Evolutionary conservation across 2,797 vertebrate genomes (phyloP).

Genomic region (Pelodytes ibericus): DNA sequence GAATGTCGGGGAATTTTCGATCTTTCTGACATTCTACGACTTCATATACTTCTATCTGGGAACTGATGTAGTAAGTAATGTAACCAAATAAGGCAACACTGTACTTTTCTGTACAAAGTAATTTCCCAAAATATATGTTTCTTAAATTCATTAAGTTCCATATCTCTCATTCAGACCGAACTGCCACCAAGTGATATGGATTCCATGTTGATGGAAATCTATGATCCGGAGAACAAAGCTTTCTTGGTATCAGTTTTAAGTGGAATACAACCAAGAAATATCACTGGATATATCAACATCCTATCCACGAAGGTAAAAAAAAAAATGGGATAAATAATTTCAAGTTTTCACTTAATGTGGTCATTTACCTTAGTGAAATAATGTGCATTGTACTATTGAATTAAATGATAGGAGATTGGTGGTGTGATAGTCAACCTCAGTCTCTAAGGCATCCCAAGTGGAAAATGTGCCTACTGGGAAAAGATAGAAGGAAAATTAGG

Average conservation of each 20-base stretch:
- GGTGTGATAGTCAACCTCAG: too few relatives aligned
- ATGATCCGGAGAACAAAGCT: not conserved
- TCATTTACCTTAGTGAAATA: too few relatives aligned
- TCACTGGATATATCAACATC: conserved; percentile 10
- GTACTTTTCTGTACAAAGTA: not conserved
- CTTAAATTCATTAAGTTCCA: not conserved
- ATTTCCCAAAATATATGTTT: not conserved
- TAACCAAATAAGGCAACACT: not conserved
- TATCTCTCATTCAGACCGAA: not conserved
- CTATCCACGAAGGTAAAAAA: not conserved
- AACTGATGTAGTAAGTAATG: not conserved
- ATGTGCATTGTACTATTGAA: too few relatives aligned
- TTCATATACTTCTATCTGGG: not conserved
- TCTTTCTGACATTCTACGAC: not conserved
- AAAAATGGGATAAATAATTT: too few relatives aligned
- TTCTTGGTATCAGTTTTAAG: not conserved
- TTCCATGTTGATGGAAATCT: not conserved
- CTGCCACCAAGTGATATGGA: not conserved
- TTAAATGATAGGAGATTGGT: too few relatives aligned
- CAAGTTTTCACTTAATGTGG: too few relatives aligned
- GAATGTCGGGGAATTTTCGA: not conserved
- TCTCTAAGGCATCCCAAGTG: too few relatives aligned
- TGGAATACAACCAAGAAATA: not conserved
- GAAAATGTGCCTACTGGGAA: too few relatives aligned
- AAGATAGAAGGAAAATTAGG: too few relatives aligned